These are phyloP conservation scores for Diaprepes abbreviatus DNA, from an alignment of 2,888 invertebrate genomes.

Conservation along the genomic window DNA sequence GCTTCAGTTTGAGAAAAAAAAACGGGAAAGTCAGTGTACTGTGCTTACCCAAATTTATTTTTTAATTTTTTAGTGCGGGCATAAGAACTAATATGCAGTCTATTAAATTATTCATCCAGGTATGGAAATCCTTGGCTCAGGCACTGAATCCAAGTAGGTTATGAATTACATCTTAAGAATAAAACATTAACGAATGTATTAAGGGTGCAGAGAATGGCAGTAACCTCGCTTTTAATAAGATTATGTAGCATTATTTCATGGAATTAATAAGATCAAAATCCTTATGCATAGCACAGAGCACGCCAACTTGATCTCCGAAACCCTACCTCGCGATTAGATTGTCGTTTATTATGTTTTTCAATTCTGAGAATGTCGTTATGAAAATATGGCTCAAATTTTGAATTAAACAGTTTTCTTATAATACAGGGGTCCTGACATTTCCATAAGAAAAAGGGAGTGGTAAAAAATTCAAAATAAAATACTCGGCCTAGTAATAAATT, in stretches of 20 bases:
- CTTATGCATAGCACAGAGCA: conserved; percentile 71
- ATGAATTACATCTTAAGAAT: conserved; percentile 66
- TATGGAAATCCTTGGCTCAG: too few relatives aligned
- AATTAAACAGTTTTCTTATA: conserved; percentile 4
- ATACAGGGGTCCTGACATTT: too few relatives aligned
- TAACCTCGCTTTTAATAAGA: conserved; percentile 83
- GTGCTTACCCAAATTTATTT: too few relatives aligned
- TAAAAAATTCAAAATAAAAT: too few relatives aligned
- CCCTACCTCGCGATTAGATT: conserved; percentile 42
- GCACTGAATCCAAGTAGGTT: conserved; percentile 44
- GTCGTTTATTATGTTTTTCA: conserved; percentile 44
- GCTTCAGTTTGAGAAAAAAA: too few relatives aligned
- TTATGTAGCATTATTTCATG: conserved; percentile 83
- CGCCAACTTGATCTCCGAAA: conserved; percentile 55
- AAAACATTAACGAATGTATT: conserved; percentile 68
- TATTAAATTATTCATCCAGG: too few relatives aligned
- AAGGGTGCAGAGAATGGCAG: conserved; percentile 70
- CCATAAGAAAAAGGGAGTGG: too few relatives aligned
- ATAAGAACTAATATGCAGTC: too few relatives aligned
- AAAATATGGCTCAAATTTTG: conserved; percentile 6
- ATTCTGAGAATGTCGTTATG: conserved; percentile 20
- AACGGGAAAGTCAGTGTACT: too few relatives aligned
- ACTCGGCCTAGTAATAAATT: too few relatives aligned
- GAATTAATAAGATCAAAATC: conserved; percentile 79
- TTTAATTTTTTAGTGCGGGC: too few relatives aligned